These are phyloP conservation scores for Chloromyia formosa DNA, from an alignment of 2,888 invertebrate genomes.

Conservation along the genomic window DNA sequence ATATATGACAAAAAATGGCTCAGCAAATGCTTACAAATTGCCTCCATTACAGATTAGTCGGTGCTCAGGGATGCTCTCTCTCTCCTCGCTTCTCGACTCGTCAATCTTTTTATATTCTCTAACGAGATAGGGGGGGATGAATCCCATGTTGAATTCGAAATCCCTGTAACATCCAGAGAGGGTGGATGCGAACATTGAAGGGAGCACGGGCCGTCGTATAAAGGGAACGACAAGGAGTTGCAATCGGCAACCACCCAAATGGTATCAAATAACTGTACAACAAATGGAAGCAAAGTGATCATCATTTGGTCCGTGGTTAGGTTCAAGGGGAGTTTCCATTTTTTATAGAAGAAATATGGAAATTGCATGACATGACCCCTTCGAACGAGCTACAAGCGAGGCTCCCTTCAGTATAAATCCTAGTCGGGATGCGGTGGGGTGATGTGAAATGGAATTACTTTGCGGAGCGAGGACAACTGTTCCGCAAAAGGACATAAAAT, in stretches of 20 bases:
- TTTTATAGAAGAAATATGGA: constrained; percentile 49
- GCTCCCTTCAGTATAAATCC: background rate
- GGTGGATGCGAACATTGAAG: background rate
- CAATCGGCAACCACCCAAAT: constrained; percentile 39
- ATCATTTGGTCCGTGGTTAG: constrained; percentile 46
- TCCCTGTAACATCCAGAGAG: background rate
- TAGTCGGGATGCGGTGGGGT: background rate
- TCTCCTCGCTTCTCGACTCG: constrained; percentile 28
- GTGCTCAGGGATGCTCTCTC: constrained; percentile 33
- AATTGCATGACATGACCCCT: constrained; percentile 43
- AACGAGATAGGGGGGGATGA: constrained; percentile 15
- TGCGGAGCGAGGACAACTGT: too few species aligned
- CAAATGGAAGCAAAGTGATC: constrained; percentile 50
- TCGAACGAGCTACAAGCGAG: background rate
- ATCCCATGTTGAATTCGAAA: background rate
- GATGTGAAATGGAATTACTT: too few species aligned
- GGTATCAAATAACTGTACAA: constrained; percentile 46
- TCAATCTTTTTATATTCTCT: constrained; percentile 10
- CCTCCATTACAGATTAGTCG: constrained; percentile 52
- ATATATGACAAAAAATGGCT: constrained; percentile 51
- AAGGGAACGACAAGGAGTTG: background rate
- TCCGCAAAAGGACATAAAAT: too few species aligned
- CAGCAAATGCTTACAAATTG: constrained; percentile 53
- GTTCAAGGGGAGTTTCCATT: constrained; percentile 42
- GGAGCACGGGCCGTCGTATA: background rate